phyloP scores from a whole-genome alignment of 2,797 vertebrate species.

The Melanotaenia trifasciata region DNA sequence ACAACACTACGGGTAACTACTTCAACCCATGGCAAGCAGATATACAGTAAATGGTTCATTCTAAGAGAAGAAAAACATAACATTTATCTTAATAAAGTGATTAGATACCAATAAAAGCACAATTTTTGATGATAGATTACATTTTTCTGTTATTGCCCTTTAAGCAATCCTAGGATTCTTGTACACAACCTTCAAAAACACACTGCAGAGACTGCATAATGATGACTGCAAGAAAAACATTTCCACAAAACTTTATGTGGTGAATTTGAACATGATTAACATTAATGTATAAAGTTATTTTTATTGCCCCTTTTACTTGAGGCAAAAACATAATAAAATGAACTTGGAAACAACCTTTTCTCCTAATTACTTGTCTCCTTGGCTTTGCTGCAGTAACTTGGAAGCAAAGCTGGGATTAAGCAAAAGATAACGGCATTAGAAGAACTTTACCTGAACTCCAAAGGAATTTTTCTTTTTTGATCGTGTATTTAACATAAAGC shows the following conservation, averaged over 20 bases:
- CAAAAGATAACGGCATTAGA: neutral
- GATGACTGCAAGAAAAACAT: neutral
- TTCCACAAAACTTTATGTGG: neutral
- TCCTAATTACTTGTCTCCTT: neutral
- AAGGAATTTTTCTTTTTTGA: neutral
- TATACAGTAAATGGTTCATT: neutral
- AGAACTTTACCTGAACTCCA: constrained; percentile 14
- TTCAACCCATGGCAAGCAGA: too few relatives aligned
- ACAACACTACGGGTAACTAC: too few relatives aligned
- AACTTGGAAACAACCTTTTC: neutral
- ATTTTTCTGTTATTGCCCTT: neutral
- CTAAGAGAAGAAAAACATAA: neutral
- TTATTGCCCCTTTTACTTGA: neutral
- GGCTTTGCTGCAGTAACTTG: neutral
- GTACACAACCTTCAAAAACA: too few relatives aligned
- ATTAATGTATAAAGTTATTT: neutral
- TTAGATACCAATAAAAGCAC: neutral
- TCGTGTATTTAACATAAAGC: constrained; percentile 15
- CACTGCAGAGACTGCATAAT: neutral
- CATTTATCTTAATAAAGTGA: neutral
- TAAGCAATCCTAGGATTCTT: neutral
- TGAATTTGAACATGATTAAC: neutral
- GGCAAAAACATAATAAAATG: neutral
- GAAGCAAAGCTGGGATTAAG: neutral
- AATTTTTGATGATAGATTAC: neutral